Evolutionary conservation across 2,888 invertebrate genomes (phyloP).

Genomic region (Tricholauxania praeusta): DNA sequence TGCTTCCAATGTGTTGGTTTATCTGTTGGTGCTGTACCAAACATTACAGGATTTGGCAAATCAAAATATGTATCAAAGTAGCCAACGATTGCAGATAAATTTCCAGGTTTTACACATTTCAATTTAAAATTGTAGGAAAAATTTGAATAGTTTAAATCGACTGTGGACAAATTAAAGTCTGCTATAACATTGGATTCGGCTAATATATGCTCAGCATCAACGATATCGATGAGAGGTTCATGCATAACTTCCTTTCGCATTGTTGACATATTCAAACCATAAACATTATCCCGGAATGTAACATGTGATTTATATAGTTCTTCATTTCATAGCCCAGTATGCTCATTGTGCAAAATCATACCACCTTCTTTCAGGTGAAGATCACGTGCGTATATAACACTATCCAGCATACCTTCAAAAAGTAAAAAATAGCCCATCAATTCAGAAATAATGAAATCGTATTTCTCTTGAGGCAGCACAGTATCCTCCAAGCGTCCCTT

Average conservation of each 20-base stretch:
- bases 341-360: conserved; percentile 82
- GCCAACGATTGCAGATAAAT: conserved; percentile 85
- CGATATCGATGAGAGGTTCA: conserved; percentile 80
- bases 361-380: conserved; percentile 82
- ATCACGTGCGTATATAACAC: conserved; percentile 89
- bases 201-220: conserved; percentile 73
- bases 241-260: conserved; percentile 86
- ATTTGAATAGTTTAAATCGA: conserved; percentile 78
- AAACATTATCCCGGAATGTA: conserved; percentile 92
- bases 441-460: conserved; percentile 94
- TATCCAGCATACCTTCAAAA: conserved; percentile 97
- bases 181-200: conserved; percentile 76
- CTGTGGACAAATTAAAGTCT: conserved; percentile 82
- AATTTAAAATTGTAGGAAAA: conserved; percentile 80
- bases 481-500: conserved; percentile 91
- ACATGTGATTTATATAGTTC: conserved; percentile 80
- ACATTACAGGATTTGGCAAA: conserved; percentile 72
- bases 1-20: conserved; percentile 87
- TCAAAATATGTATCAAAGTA: conserved; percentile 93
- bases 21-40: conserved; percentile 78
- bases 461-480: conserved; percentile 77
- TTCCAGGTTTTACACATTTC: conserved; percentile 74
- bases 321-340: conserved; percentile 84
- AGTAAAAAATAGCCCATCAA: conserved; percentile 99
- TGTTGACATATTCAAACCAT: conserved; percentile 93